Evolutionary conservation across 1,140 invertebrate species (phyloP).

Genomic region (Protaetia brevitarsis): DNA sequence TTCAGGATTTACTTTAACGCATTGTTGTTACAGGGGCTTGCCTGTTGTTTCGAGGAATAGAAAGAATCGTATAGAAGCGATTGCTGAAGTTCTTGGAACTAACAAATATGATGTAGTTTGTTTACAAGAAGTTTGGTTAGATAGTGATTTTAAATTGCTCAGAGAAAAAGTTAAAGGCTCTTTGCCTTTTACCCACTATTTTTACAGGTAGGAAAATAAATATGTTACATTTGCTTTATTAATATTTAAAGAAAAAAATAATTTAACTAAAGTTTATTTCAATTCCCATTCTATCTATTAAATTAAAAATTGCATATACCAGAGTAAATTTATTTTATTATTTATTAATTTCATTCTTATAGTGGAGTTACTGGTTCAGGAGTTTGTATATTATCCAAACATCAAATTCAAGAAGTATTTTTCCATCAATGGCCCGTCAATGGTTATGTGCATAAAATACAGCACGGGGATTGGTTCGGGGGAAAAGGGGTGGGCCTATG

Average conservation of each 20-base stretch:
- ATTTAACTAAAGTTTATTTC: background rate
- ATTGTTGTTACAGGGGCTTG: background rate
- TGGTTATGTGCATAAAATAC: slow-evolving; percentile 94
- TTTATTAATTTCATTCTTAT: slow-evolving; percentile 41
- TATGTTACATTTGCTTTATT: no score
- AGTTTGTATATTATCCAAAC: slow-evolving; percentile 84
- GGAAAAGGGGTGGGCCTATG: slow-evolving; percentile 95
- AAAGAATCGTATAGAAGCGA: slow-evolving; percentile 71
- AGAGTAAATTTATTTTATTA: slow-evolving; percentile 18
- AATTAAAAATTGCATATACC: no score
- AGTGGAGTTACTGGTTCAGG: slow-evolving; percentile 92
- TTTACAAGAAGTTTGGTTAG: slow-evolving; percentile 89
- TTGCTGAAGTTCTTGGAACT: slow-evolving; percentile 67
- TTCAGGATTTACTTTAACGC: background rate
- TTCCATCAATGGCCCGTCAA: slow-evolving; percentile 93
- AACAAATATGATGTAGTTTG: slow-evolving; percentile 84
- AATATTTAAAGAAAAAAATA: background rate
- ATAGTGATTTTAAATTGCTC: slow-evolving; percentile 72
- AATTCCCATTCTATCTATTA: no score
- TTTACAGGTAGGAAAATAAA: slow-evolving; percentile 68
- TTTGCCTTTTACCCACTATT: slow-evolving; percentile 88
- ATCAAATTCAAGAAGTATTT: slow-evolving; percentile 82
- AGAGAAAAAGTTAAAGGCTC: slow-evolving; percentile 57
- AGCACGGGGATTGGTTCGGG: slow-evolving; percentile 97
- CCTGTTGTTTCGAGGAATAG: slow-evolving; percentile 76